A percentile compares a stretch with the other conserved stretches of the same genome.
Evolutionary conservation across 2,113 vertebrate species (phyloP).

Genomic region (Tor tambroides): DNA sequence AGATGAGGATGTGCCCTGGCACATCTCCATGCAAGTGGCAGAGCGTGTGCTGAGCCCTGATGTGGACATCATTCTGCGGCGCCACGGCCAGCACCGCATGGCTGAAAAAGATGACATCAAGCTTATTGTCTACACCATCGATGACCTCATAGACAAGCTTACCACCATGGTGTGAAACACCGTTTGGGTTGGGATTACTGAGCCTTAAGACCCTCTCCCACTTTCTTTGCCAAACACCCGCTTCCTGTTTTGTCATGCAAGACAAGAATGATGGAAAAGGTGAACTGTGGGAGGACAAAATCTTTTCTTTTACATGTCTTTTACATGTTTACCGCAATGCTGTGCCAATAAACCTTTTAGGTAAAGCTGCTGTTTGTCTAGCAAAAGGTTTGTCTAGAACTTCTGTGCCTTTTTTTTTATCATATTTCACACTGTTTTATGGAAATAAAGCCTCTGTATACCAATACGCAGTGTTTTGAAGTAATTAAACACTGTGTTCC

Average conservation of each 20-base stretch:
- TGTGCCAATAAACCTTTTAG: slow-evolving; percentile 65
- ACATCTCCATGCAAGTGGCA: slow-evolving; percentile 89
- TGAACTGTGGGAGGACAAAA: slow-evolving; percentile 15
- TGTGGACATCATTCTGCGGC: slow-evolving; percentile 90
- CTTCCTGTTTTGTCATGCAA: not conserved
- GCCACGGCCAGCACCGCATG: slow-evolving; percentile 87
- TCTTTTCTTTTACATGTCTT: not conserved
- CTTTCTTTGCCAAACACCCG: slow-evolving; percentile 16
- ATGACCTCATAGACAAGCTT: slow-evolving; percentile 96
- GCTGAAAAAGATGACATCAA: slow-evolving; percentile 91
- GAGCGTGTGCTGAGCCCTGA: slow-evolving; percentile 84
- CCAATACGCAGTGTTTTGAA: slow-evolving; percentile 58
- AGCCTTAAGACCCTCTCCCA: slow-evolving; percentile 22
- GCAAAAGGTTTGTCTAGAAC: slow-evolving; percentile 28
- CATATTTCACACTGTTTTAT: slow-evolving; percentile 64
- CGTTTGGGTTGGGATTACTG: not conserved
- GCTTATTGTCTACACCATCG: slow-evolving; percentile 91
- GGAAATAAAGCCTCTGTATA: slow-evolving; percentile 75
- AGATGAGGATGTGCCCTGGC: slow-evolving; percentile 88
- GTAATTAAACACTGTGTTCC: not conserved
- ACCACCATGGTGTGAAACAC: slow-evolving; percentile 76
- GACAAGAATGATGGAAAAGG: not conserved
- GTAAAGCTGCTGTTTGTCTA: slow-evolving; percentile 64
- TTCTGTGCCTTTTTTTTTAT: slow-evolving; percentile 67
- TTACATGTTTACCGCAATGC: slow-evolving; percentile 69